phyloP scores from a whole-genome alignment of 2,888 invertebrate genomes.

The Cordilura impudica region DNA sequence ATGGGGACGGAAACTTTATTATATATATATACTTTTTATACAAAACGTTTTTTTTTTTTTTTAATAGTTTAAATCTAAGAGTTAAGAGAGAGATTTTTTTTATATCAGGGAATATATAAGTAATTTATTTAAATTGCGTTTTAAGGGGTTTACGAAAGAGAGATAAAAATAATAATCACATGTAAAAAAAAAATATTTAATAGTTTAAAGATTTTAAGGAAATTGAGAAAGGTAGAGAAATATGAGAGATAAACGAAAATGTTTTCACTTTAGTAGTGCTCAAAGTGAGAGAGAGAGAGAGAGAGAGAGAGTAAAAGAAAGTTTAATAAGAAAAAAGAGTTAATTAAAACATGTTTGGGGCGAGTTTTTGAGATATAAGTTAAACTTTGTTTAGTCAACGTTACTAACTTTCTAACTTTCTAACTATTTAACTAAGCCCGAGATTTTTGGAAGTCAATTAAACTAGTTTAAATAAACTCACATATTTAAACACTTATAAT shows the following conservation, averaged over 20 bases:
- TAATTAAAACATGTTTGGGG: too few species aligned
- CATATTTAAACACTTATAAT: too few species aligned
- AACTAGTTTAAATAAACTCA: too few species aligned
- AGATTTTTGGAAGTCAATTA: too few species aligned
- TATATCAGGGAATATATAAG: slow-evolving; percentile 60
- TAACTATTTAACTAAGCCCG: too few species aligned
- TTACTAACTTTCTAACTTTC: too few species aligned
- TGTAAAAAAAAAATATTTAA: not conserved
- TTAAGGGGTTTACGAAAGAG: slow-evolving; percentile 7
- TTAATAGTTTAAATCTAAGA: slow-evolving; percentile 19
- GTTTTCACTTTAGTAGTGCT: too few species aligned
- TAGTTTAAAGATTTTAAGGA: not conserved
- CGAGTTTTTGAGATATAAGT: too few species aligned
- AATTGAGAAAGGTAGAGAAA: not conserved
- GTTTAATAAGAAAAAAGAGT: too few species aligned
- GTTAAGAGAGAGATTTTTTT: slow-evolving; percentile 56
- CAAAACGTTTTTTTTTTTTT: slow-evolving; percentile 19
- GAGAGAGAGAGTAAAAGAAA: not conserved
- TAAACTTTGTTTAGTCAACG: too few species aligned
- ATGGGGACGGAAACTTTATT: not conserved
- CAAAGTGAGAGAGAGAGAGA: not conserved
- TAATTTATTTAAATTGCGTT: slow-evolving; percentile 54
- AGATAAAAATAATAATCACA: slow-evolving; percentile 3
- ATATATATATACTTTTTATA: slow-evolving; percentile 27
- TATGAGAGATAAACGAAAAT: not conserved